A percentile compares a stretch with the other conserved stretches of the same genome.
phyloP scores from a whole-genome alignment of 2,113 vertebrate species.

The Semnornis frantzii region DNA sequence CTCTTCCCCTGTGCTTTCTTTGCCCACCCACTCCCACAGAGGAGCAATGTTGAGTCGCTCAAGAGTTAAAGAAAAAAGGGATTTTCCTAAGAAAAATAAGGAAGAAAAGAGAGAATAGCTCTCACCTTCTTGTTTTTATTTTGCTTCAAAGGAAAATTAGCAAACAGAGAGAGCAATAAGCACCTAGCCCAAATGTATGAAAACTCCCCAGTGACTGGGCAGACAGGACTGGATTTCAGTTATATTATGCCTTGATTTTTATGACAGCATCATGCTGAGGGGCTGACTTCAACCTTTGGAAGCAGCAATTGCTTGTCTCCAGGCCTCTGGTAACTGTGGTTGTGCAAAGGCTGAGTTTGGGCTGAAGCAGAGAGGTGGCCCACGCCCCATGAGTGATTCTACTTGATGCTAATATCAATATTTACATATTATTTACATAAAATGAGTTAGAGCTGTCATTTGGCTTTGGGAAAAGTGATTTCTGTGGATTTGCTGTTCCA shows the following conservation, averaged over 20 bases:
- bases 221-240: neutral
- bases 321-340: neutral
- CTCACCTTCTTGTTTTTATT: neutral
- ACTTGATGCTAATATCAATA: neutral
- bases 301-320: neutral
- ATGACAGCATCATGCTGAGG: neutral
- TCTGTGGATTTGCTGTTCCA: constrained; percentile 2
- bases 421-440: constrained; percentile 7
- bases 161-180: neutral
- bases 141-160: neutral
- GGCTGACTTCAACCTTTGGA: neutral
- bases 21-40: neutral
- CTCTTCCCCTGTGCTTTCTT: neutral
- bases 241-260: neutral
- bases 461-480: constrained; percentile 26
- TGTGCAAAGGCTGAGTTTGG: neutral
- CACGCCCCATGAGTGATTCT: neutral
- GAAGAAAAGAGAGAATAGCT: neutral
- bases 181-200: neutral
- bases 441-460: neutral
- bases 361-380: neutral
- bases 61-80: neutral
- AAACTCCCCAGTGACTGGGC: neutral
- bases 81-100: neutral
- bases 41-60: neutral